Conservation (phyloP, 2,888 invertebrate genomes). For the Diarsia mendica region DNA sequence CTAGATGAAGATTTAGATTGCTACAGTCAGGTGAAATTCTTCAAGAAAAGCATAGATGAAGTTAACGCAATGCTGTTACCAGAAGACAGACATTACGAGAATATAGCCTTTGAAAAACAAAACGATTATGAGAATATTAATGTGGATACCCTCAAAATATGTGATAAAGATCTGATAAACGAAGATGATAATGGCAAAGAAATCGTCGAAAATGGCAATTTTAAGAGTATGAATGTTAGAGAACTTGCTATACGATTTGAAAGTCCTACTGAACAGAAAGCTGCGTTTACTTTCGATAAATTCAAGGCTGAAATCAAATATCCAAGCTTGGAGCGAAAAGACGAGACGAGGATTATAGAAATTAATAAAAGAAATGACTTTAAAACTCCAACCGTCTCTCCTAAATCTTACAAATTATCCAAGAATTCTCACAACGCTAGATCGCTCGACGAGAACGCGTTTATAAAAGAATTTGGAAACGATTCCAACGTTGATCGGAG, state of each 20-base stretch:
- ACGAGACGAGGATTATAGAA: slow-evolving; percentile 71
- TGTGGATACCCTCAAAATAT: slow-evolving; percentile 80
- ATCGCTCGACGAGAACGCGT: slow-evolving; percentile 94
- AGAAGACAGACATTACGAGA: slow-evolving; percentile 80
- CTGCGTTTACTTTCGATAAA: slow-evolving; percentile 90
- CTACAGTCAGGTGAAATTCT: slow-evolving; percentile 94
- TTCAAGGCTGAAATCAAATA: slow-evolving; percentile 85
- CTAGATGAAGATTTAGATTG: slow-evolving; percentile 87
- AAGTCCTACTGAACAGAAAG: slow-evolving; percentile 91
- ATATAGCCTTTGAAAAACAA: slow-evolving; percentile 76
- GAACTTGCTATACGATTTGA: slow-evolving; percentile 92
- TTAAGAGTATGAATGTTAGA: slow-evolving; percentile 89
- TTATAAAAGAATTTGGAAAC: slow-evolving; percentile 92
- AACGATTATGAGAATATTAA: slow-evolving; percentile 84
- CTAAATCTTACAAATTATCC: slow-evolving; percentile 89
- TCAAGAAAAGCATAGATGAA: slow-evolving; percentile 93
- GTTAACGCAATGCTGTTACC: slow-evolving; percentile 91
- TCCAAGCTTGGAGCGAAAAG: slow-evolving; percentile 80
- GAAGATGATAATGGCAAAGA: slow-evolving; percentile 70
- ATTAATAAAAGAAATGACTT: slow-evolving; percentile 75
- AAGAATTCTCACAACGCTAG: slow-evolving; percentile 92
- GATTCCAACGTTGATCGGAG: slow-evolving; percentile 83
- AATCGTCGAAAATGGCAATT: slow-evolving; percentile 78
- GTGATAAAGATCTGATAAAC: slow-evolving; percentile 78
- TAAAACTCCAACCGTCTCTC: slow-evolving; percentile 76